These are phyloP conservation scores for Tribolium castaneum DNA, from an alignment of 1,140 invertebrate species.

Conservation along the genomic window DNA sequence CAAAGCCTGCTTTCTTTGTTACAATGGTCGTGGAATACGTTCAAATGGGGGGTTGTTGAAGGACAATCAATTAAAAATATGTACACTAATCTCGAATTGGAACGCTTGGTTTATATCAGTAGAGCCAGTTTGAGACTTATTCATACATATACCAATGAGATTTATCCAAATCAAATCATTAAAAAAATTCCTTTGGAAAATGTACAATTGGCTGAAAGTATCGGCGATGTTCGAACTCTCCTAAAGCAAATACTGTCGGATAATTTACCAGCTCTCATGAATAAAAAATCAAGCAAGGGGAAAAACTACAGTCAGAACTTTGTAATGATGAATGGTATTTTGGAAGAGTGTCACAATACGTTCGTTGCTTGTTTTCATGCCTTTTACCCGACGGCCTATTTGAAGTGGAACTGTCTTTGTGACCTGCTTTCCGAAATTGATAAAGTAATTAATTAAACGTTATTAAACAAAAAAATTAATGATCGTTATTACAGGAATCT, in stretches of 20 bases:
- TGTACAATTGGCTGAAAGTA: constrained; percentile 82
- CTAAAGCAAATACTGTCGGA: constrained; percentile 88
- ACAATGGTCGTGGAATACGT: constrained; percentile 84
- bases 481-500: constrained; percentile 47
- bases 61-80: constrained; percentile 63
- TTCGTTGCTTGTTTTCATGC: constrained; percentile 94
- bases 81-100: constrained; percentile 75
- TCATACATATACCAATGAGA: constrained; percentile 87
- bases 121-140: constrained; percentile 84
- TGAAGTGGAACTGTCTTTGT: constrained; percentile 94
- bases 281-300: constrained; percentile 55
- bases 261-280: constrained; percentile 66
- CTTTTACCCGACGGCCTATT: constrained; percentile 92
- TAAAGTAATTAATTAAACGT: constrained; percentile 72
- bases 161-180: constrained; percentile 79
- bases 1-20: constrained; percentile 83
- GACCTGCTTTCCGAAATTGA: constrained; percentile 84
- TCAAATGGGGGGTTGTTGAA: constrained; percentile 73
- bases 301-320: constrained; percentile 50
- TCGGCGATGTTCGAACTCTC: constrained; percentile 86
- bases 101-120: constrained; percentile 89
- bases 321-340: constrained; percentile 75
- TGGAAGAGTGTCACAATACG: constrained; percentile 91
- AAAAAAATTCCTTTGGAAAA: constrained; percentile 77
- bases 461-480: constrained; percentile 4